Evolutionary conservation across 2,113 vertebrate genomes (phyloP).

Genomic region (Phalacrocorax brasilianus): DNA sequence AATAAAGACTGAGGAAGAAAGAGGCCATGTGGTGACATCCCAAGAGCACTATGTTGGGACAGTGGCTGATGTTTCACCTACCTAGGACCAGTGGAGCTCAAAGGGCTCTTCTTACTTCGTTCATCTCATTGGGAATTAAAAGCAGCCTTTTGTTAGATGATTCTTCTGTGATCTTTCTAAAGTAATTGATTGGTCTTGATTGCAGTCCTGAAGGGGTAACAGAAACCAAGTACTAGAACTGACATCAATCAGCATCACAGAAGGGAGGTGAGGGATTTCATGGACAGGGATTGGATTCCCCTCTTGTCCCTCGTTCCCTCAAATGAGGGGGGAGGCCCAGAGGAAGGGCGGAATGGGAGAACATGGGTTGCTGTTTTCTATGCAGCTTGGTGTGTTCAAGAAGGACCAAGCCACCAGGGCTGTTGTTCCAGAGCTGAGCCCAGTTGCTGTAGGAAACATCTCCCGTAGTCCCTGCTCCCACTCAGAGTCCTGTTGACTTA

Average conservation of each 20-base stretch:
- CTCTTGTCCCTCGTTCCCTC: not conserved
- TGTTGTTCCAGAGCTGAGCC: not conserved
- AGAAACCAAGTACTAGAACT: not conserved
- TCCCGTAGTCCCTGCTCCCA: not conserved
- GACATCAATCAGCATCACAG: not conserved
- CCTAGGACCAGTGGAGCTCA: not conserved
- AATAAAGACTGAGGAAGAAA: not conserved
- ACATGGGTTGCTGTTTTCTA: not conserved
- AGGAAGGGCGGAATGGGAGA: not conserved
- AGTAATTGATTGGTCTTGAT: not conserved
- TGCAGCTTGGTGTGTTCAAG: not conserved
- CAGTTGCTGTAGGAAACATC: not conserved
- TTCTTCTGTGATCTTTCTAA: not conserved
- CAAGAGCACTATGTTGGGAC: not conserved
- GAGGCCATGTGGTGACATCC: not conserved
- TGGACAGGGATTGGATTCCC: not conserved
- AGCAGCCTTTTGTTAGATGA: not conserved
- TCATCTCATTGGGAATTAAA: not conserved
- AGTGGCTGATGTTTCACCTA: not conserved
- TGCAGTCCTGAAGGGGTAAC: not conserved
- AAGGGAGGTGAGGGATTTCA: not conserved
- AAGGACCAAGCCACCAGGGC: not conserved
- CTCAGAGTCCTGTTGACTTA: not conserved
- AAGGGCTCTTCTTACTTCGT: not conserved
- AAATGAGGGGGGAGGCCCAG: not conserved